Conservation (phyloP, 1,140 invertebrate species). For the Psix sp. region DNA sequence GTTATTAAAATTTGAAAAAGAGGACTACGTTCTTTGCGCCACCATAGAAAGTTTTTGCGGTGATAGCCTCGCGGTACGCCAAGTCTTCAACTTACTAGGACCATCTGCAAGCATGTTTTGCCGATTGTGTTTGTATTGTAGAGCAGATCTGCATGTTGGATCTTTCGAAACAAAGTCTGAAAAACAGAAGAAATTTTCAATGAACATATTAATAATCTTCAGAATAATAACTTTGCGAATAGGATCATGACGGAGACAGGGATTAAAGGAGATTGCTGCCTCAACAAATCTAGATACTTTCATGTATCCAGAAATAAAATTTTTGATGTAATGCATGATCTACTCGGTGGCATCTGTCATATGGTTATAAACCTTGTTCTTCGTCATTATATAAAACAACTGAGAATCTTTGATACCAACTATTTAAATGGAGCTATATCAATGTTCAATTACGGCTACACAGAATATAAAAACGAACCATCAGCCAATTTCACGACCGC, state of each 20-base stretch:
- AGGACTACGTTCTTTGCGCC: constrained; percentile 2
- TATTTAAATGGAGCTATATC: constrained; percentile 20
- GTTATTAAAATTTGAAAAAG: neutral
- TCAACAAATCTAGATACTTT: constrained; percentile 3
- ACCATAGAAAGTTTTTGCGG: constrained; percentile 2
- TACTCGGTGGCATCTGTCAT: constrained; percentile 5
- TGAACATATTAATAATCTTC: constrained; percentile 1
- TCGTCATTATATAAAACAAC: neutral
- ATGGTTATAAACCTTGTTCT: constrained; percentile 17
- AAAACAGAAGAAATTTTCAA: neutral
- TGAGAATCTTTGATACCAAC: constrained; percentile 3
- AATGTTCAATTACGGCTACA: constrained; percentile 10
- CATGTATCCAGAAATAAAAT: constrained; percentile 7
- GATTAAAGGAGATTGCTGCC: neutral
- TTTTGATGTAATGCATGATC: constrained; percentile 20
- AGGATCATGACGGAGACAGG: constrained; percentile 7
- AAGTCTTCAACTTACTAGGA: constrained; percentile 1
- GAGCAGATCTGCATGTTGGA: neutral
- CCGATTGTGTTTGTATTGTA: constrained; percentile 1
- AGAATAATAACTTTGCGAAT: neutral
- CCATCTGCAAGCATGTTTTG: constrained; percentile 5
- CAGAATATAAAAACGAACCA: constrained; percentile 21
- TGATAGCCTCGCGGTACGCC: neutral
- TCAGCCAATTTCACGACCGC: constrained; percentile 14
- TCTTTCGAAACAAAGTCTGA: neutral